Percentiles rank a stretch among this genome's conserved stretches.
Conservation (phyloP, 2,113 vertebrate species). For the Platycercus adscitus region DNA sequence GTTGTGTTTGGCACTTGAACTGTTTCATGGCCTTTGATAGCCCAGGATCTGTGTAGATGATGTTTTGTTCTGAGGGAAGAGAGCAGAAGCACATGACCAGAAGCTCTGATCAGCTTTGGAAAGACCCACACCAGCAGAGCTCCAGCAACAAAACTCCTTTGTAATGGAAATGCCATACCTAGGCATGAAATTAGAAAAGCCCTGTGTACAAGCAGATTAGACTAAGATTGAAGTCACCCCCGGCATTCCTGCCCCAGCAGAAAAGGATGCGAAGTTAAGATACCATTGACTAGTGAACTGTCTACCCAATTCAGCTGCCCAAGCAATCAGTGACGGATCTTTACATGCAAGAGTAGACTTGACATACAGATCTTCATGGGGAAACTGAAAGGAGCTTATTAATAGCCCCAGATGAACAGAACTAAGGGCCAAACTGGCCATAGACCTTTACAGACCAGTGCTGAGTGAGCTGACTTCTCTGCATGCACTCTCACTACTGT, state of each 20-base stretch:
- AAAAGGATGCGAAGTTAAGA: slow-evolving; percentile 13
- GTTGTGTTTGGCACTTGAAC: slow-evolving; percentile 57
- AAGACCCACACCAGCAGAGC: slow-evolving; percentile 25
- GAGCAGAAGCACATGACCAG: slow-evolving; percentile 29
- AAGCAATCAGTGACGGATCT: background rate
- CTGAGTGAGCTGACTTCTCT: slow-evolving; percentile 16
- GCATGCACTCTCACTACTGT: background rate
- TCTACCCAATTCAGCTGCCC: background rate
- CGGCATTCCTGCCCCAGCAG: background rate
- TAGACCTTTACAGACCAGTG: background rate
- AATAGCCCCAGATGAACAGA: slow-evolving; percentile 27
- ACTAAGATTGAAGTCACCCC: background rate
- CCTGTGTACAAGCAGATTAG: background rate
- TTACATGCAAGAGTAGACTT: background rate
- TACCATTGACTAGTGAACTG: background rate
- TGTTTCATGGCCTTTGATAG: slow-evolving; percentile 33
- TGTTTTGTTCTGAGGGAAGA: slow-evolving; percentile 42
- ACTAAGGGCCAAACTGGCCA: slow-evolving; percentile 20
- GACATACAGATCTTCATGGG: background rate
- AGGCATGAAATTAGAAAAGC: slow-evolving; percentile 34
- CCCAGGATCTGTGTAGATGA: background rate
- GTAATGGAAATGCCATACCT: slow-evolving; percentile 50
- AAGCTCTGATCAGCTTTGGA: slow-evolving; percentile 29
- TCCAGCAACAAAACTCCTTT: slow-evolving; percentile 18
- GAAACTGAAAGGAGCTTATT: slow-evolving; percentile 29